Evolutionary conservation across 2,113 vertebrate species (phyloP).

Genomic region (Neolamprologus fasciatus): DNA sequence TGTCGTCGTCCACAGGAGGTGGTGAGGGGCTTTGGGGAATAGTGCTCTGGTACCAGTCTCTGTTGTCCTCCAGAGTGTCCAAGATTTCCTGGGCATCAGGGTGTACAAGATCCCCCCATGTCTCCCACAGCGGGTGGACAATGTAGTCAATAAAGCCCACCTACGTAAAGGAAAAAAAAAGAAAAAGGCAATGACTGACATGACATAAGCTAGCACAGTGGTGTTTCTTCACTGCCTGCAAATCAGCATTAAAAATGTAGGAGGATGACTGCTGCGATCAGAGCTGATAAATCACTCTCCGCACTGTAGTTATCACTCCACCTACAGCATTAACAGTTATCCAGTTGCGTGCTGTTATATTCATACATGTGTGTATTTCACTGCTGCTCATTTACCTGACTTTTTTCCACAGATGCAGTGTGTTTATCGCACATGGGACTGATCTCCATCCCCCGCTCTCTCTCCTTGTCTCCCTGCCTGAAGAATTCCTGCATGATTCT

Average conservation of each 20-base stretch:
- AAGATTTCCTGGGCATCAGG: conserved; percentile 90
- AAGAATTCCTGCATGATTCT: conserved; percentile 94
- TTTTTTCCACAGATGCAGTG: conserved; percentile 89
- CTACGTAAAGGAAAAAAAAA: conserved; percentile 47
- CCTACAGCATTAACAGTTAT: conserved; percentile 7
- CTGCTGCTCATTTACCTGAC: conserved; percentile 73
- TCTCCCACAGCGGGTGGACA: conserved; percentile 91
- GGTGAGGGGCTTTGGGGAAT: conserved; percentile 87
- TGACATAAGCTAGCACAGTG: background rate
- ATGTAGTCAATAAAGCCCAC: conserved; percentile 95
- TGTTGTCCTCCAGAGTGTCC: conserved; percentile 88
- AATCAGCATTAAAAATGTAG: conserved; percentile 50
- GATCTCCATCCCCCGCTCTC: conserved; percentile 89
- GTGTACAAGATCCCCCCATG: conserved; percentile 89
- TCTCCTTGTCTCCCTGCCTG: conserved; percentile 85
- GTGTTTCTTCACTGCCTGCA: background rate
- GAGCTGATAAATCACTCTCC: conserved; percentile 19
- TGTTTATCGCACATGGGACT: conserved; percentile 94
- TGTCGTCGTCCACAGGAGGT: conserved; percentile 65
- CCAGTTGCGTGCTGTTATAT: background rate
- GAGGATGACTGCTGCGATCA: conserved; percentile 35
- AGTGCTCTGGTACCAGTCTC: conserved; percentile 91
- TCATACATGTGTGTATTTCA: background rate
- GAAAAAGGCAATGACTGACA: background rate
- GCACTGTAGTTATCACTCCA: background rate